These are phyloP conservation scores for Aphelenchoides bicaudatus DNA, from an alignment of 2,888 invertebrate genomes.

Conservation along the genomic window DNA sequence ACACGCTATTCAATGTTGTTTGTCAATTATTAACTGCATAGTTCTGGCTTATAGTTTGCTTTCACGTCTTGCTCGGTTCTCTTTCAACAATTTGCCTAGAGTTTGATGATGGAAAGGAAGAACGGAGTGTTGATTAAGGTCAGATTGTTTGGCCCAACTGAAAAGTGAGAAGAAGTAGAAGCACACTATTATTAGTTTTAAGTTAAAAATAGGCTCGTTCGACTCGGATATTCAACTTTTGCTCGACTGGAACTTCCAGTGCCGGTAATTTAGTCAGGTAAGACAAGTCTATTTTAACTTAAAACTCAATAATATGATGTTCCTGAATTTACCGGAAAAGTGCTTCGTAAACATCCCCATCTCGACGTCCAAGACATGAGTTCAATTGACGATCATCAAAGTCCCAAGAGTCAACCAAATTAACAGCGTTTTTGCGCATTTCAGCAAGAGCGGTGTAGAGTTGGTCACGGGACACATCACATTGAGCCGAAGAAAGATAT, in stretches of 20 bases:
- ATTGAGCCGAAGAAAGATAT: slow-evolving; percentile 38
- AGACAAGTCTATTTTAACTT: too few relatives aligned
- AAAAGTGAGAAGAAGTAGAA: too few relatives aligned
- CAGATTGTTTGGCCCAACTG: slow-evolving; percentile 62
- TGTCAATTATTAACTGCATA: too few relatives aligned
- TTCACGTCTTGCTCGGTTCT: slow-evolving; percentile 25
- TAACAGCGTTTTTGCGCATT: slow-evolving; percentile 80
- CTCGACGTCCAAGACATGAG: slow-evolving; percentile 59
- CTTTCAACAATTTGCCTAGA: slow-evolving; percentile 34
- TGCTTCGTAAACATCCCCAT: slow-evolving; percentile 61
- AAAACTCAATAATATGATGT: too few relatives aligned
- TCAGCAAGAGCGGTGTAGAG: slow-evolving; percentile 64
- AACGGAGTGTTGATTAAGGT: slow-evolving; percentile 60
- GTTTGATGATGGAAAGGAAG: slow-evolving; percentile 40
- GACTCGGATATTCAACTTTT: too few relatives aligned
- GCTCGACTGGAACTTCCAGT: too few relatives aligned
- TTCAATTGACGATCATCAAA: slow-evolving; percentile 62
- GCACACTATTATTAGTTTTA: too few relatives aligned
- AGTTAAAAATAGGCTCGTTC: too few relatives aligned
- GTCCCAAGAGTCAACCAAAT: slow-evolving; percentile 86
- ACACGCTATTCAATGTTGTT: too few relatives aligned
- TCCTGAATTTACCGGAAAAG: too few relatives aligned
- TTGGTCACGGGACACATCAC: slow-evolving; percentile 39
- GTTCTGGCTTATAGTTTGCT: slow-evolving; percentile 23
- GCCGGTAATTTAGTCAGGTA: too few relatives aligned